Conservation (phyloP, 2,113 vertebrate genomes). For the Sorex araneus region DNA sequence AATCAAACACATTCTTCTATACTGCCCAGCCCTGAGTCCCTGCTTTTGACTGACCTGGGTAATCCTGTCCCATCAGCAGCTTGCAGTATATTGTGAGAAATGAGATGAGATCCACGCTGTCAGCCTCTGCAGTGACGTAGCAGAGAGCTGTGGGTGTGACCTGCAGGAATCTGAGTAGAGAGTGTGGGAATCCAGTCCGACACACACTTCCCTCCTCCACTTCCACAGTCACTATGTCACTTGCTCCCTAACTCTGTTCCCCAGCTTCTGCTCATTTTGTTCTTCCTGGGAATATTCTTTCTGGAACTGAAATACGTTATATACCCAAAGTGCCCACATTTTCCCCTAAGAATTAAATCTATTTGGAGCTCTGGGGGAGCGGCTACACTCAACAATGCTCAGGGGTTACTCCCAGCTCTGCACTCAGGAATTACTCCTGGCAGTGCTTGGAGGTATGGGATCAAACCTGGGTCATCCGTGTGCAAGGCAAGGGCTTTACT, state of each 20-base stretch:
- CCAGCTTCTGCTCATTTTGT: slow-evolving; percentile 18
- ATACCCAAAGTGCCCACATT: background rate
- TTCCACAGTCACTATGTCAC: background rate
- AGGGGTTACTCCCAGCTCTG: too few relatives aligned
- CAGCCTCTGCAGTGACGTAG: background rate
- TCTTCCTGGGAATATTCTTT: slow-evolving; percentile 6
- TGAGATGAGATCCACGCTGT: background rate
- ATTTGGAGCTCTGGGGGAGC: background rate
- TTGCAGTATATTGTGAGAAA: background rate
- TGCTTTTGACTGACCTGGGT: background rate
- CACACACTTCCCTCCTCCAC: too few relatives aligned
- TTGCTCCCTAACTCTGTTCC: slow-evolving; percentile 33
- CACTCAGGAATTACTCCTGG: too few relatives aligned
- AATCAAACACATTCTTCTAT: too few relatives aligned
- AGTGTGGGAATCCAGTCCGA: too few relatives aligned
- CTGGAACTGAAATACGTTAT: slow-evolving; percentile 32
- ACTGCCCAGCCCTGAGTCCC: background rate
- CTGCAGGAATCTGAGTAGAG: background rate
- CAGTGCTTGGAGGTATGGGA: too few relatives aligned
- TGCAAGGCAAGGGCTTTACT: too few relatives aligned
- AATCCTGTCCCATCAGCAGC: background rate
- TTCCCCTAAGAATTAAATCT: background rate
- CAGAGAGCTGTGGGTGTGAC: background rate
- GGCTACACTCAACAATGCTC: too few relatives aligned
- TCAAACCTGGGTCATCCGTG: too few relatives aligned